Base-by-base conservation (phyloP, 1,140 invertebrate genomes). In the Drosophila asahinai region DNA sequence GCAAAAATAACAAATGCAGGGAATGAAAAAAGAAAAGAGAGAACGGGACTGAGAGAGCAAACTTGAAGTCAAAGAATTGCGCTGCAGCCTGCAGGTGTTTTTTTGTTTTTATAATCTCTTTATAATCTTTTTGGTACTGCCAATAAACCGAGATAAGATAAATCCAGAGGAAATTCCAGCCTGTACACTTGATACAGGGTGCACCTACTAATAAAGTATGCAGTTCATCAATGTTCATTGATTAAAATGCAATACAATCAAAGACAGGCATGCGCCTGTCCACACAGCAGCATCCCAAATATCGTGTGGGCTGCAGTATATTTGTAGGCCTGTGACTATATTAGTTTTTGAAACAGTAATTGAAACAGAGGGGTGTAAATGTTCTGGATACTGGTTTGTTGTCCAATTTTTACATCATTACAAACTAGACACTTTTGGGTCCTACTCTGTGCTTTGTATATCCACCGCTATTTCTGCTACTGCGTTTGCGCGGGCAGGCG, bases 401-500 rank as follows among this genome's bases (percentile, higher is more conserved):
- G 22, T n/a, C 8, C 25, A 43, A 57, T 42, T 72, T 80, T 45
- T 79, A 80, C 55, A 63, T 78, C 48, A 78, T 71, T 79, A 36
- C 12, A 38, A 52, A 65, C 47, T 54, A 45, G 36, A 27, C 27
- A 22, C 14, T 19, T 25, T n/a, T 9, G 30, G 17, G 47, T 54
- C 59, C 54, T 72, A 79, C 48, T 62, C 17, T 79, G 43, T 38
- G 45, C 62, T 54, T 27, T 52, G 45, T 68, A 79, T 84, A 81
- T 89, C 73, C 79, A 78, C 74, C 72, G 78, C 77, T 74, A 75
- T 81, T 81, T 57, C 48, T 14, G 33, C 48, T 45, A 81, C 78
- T 81, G 86, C 71, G 84, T 51, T 84, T 89, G 84, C 84, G 84
- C 84, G 73, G 63, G 49, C 9, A 65, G 58, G 48, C 54, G 33